Percentiles rank a stretch among this genome's conserved stretches.
phyloP scores from a whole-genome alignment of 2,113 vertebrate genomes.

The Cathartes aura region DNA sequence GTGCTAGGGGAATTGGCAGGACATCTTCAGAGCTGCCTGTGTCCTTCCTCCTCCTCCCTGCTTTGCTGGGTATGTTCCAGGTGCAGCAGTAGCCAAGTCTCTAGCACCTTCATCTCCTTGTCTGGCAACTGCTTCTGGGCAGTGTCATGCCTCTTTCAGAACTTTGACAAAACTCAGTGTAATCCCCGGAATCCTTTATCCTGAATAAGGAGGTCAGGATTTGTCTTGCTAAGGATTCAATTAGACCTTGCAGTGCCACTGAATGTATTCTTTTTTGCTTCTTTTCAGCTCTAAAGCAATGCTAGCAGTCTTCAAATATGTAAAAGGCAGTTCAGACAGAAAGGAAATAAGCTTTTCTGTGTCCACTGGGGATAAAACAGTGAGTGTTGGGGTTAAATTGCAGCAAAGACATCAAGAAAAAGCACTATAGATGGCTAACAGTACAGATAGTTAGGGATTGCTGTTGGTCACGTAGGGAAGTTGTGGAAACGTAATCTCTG shows the following conservation, averaged over 20 bases:
- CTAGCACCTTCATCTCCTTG: not conserved
- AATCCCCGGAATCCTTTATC: not conserved
- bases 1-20: not conserved
- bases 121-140: not conserved
- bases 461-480: not conserved
- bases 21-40: not conserved
- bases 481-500: not conserved
- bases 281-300: not conserved
- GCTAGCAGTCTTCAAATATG: not conserved
- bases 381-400: not conserved
- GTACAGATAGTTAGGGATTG: not conserved
- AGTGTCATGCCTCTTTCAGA: not conserved
- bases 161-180: not conserved
- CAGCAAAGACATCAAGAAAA: not conserved
- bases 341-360: not conserved
- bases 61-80: not conserved
- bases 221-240: not conserved
- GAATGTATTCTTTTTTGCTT: not conserved
- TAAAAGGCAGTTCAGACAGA: not conserved
- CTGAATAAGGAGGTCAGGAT: not conserved
- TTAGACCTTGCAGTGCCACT: not conserved
- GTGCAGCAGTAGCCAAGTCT: not conserved
- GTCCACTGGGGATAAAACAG: not conserved
- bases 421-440: not conserved
- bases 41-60: not conserved